Conservation (phyloP, 2,888 invertebrate species). For the Podabrus alpinus region DNA sequence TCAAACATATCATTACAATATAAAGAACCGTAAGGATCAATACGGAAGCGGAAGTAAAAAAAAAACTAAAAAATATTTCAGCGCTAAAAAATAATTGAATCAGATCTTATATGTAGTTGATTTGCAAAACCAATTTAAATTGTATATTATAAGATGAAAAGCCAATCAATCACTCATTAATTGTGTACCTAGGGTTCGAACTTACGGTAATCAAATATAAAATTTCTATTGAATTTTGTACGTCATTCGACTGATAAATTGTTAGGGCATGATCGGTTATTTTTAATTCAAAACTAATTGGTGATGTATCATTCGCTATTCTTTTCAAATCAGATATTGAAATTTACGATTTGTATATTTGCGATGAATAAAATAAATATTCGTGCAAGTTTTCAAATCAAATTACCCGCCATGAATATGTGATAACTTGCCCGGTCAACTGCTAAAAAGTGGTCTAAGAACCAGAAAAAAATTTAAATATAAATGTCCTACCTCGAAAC, state of each 20-base stretch:
- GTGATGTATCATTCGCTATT: slow-evolving; percentile 19
- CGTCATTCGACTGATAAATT: slow-evolving; percentile 49
- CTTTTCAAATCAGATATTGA: neutral
- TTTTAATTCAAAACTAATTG: slow-evolving; percentile 40
- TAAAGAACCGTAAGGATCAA: neutral
- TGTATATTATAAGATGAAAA: slow-evolving; percentile 39
- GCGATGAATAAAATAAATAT: neutral
- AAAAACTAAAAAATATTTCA: neutral
- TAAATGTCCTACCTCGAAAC: neutral
- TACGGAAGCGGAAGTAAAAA: neutral
- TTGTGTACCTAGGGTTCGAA: slow-evolving; percentile 31
- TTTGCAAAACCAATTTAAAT: neutral
- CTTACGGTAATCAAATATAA: slow-evolving; percentile 46
- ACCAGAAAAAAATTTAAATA: neutral
- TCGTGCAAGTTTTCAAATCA: neutral
- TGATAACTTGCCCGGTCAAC: neutral
- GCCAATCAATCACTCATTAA: slow-evolving; percentile 48
- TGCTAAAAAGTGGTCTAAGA: neutral
- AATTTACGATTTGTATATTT: neutral
- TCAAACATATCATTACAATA: neutral
- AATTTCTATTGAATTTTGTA: slow-evolving; percentile 43
- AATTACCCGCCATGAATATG: neutral
- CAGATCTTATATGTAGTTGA: neutral
- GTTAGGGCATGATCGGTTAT: slow-evolving; percentile 47
- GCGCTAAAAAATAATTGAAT: neutral